Percentiles rank a stretch among this genome's conserved stretches.
Conservation (phyloP, 2,113 vertebrate genomes). For the Martes martes region DNA sequence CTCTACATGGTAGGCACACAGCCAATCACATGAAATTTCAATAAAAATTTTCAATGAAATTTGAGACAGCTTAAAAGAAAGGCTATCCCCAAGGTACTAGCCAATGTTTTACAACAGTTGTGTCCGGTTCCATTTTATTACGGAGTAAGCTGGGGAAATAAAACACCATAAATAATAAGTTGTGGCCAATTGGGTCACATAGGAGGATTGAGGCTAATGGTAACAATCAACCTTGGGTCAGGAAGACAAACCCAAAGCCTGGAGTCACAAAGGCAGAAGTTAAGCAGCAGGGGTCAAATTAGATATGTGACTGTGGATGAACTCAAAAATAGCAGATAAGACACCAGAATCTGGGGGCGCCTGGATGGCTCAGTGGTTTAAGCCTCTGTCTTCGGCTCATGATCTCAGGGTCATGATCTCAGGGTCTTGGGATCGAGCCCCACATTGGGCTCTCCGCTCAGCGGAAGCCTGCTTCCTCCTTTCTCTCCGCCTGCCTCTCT, state of each 20-base stretch:
- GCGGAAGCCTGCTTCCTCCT: too few species aligned
- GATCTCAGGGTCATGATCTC: too few species aligned
- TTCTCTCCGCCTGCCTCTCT: too few species aligned
- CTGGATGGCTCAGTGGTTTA: too few species aligned
- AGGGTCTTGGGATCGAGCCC: too few species aligned
- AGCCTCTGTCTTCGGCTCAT: too few species aligned
- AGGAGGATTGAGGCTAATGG: neutral
- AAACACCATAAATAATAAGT: neutral
- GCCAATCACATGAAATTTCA: neutral
- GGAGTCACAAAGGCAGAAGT: neutral
- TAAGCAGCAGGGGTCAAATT: neutral
- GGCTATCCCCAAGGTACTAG: neutral
- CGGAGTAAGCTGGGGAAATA: neutral
- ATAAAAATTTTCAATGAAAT: neutral
- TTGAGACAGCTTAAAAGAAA: neutral
- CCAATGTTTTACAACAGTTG: neutral
- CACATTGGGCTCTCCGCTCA: too few species aligned
- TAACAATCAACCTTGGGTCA: neutral
- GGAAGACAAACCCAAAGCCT: neutral
- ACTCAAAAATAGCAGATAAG: neutral
- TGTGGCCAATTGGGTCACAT: neutral
- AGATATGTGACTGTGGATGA: neutral
- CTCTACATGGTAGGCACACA: neutral
- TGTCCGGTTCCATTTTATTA: neutral
- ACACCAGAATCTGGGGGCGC: neutral